Percentiles rank a stretch among this genome's conserved stretches.
These are phyloP conservation scores for Condylostylus longicornis DNA, from an alignment of 1,140 invertebrate species.

Conservation along the genomic window DNA sequence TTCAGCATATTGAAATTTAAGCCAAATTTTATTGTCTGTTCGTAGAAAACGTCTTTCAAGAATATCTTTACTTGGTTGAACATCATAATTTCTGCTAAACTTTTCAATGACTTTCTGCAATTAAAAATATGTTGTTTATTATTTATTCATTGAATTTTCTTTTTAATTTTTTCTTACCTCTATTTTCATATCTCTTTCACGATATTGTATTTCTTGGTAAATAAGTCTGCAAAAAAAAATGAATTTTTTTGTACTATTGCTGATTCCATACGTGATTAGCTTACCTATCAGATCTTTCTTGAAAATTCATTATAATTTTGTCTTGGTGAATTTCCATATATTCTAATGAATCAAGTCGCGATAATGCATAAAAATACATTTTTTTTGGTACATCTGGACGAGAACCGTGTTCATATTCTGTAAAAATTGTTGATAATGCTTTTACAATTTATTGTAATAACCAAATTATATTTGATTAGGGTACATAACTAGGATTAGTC, in stretches of 20 bases:
- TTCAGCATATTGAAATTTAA: conserved; percentile 52
- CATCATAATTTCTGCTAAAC: conserved; percentile 39
- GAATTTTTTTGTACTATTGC: no score
- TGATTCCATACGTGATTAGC: conserved; percentile 5
- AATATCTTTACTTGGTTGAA: conserved; percentile 42
- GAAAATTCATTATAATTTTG: background rate
- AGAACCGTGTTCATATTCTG: conserved; percentile 18
- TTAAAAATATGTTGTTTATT: conserved; percentile 4
- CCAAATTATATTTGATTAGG: no score
- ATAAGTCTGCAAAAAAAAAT: no score
- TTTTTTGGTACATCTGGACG: conserved; percentile 8
- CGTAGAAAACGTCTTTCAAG: conserved; percentile 48
- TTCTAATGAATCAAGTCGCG: conserved; percentile 20
- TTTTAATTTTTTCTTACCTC: background rate
- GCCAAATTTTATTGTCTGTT: conserved; percentile 41
- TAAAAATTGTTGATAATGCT: no score
- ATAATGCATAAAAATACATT: conserved; percentile 47
- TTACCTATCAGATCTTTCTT: background rate
- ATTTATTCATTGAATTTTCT: background rate
- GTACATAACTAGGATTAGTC: no score
- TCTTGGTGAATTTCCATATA: conserved; percentile 9
- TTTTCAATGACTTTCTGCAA: conserved; percentile 44
- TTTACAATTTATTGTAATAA: no score
- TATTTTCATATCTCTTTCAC: no score
- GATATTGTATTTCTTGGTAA: no score